These are phyloP conservation scores for Brachymystax lenok DNA, from an alignment of 2,797 vertebrate genomes.

Conservation along the genomic window DNA sequence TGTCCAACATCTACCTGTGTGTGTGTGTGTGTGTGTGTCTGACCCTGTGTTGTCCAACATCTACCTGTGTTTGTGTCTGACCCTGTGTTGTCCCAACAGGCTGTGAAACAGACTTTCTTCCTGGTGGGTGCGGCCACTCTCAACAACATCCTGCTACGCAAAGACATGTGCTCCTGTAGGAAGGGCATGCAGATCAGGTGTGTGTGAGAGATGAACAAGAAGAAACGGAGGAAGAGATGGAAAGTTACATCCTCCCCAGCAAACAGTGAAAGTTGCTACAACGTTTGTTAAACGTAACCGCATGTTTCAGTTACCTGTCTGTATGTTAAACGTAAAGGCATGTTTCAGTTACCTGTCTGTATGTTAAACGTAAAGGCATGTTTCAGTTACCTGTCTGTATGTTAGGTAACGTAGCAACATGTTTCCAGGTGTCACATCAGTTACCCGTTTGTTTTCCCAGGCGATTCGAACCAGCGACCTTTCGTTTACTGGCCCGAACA, in stretches of 20 bases:
- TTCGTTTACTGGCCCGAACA: too few species aligned
- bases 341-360: background rate
- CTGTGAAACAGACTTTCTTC: conserved; percentile 89
- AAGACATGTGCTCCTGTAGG: conserved; percentile 97
- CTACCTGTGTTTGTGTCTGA: too few species aligned
- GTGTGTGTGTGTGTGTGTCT: too few species aligned
- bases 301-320: too few species aligned
- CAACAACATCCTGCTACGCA: conserved; percentile 94
- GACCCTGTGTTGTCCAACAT: too few species aligned
- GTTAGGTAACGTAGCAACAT: too few species aligned
- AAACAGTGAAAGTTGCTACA: too few species aligned
- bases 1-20: too few species aligned
- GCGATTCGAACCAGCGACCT: too few species aligned
- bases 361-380: too few species aligned
- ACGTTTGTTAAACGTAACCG: too few species aligned
- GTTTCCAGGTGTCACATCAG: background rate
- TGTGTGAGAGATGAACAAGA: background rate
- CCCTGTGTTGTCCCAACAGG: conserved; percentile 67
- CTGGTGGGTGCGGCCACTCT: conserved; percentile 85
- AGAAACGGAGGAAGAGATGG: background rate
- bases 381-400: background rate
- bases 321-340: too few species aligned
- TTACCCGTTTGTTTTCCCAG: background rate
- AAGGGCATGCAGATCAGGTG: conserved; percentile 99
- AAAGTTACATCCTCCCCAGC: background rate